Evolutionary conservation across 2,888 invertebrate genomes (phyloP).

Genomic region (Parnassius apollo): DNA sequence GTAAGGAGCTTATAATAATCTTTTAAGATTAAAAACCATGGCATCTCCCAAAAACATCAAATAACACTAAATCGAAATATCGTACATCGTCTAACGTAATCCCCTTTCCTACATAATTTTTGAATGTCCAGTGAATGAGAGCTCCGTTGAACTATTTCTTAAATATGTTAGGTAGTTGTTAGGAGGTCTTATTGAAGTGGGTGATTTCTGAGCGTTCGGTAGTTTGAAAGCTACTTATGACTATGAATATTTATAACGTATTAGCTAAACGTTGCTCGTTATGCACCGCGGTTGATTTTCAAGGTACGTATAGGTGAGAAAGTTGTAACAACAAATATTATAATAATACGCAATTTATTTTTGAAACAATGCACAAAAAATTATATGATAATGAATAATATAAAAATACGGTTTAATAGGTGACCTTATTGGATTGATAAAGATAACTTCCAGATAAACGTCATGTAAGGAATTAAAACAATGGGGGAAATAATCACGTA

Average conservation of each 20-base stretch:
- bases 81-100: constrained; percentile 1
- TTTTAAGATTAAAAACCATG: no score
- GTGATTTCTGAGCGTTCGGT: constrained; percentile 63
- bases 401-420: no score
- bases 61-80: constrained; percentile 64
- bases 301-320: neutral
- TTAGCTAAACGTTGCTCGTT: constrained; percentile 60
- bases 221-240: constrained; percentile 72
- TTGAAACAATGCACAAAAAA: no score
- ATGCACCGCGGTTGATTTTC: constrained; percentile 38
- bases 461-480: no score
- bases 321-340: neutral
- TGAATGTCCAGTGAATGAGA: neutral
- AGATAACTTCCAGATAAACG: no score
- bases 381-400: no score
- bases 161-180: constrained; percentile 22
- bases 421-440: no score
- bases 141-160: neutral
- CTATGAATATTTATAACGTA: constrained; percentile 79
- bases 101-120: neutral
- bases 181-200: constrained; percentile 38
- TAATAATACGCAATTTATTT: no score
- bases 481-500: no score
- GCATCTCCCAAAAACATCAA: constrained; percentile 60
- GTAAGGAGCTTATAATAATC: no score